These are phyloP conservation scores for Polia nebulosa DNA, from an alignment of 2,888 invertebrate genomes.

Conservation along the genomic window DNA sequence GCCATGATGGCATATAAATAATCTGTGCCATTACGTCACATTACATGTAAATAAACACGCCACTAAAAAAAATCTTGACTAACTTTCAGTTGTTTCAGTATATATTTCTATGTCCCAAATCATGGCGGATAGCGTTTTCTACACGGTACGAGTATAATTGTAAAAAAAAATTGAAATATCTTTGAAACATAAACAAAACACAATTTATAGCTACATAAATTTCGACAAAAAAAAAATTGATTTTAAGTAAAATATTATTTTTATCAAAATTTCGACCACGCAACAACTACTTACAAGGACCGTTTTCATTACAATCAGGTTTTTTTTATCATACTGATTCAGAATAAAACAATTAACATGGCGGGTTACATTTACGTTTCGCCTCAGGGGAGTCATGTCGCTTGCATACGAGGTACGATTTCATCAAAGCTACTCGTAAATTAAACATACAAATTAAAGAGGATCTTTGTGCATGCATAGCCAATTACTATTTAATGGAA, in stretches of 20 bases:
- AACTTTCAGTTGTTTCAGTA: background rate
- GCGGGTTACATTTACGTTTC: conserved; percentile 19
- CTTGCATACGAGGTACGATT: conserved; percentile 22
- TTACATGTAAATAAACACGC: background rate
- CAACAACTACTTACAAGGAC: too few species aligned
- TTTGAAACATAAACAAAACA: background rate
- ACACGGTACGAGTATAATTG: background rate
- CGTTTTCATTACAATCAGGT: background rate
- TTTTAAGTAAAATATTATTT: too few species aligned
- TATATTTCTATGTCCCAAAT: background rate
- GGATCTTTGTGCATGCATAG: background rate
- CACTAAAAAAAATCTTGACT: background rate
- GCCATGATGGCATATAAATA: background rate
- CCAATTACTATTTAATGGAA: background rate
- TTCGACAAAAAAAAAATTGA: background rate
- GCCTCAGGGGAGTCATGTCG: conserved; percentile 8
- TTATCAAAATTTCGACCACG: too few species aligned
- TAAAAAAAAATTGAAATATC: background rate
- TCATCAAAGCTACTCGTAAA: conserved; percentile 13
- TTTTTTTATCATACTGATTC: background rate
- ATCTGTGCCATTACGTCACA: background rate
- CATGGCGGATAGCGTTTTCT: background rate
- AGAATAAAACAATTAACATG: conserved; percentile 9
- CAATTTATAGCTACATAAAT: background rate
- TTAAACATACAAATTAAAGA: background rate